Conservation (phyloP, 2,888 invertebrate genomes). For the Odontomyia ornata region DNA sequence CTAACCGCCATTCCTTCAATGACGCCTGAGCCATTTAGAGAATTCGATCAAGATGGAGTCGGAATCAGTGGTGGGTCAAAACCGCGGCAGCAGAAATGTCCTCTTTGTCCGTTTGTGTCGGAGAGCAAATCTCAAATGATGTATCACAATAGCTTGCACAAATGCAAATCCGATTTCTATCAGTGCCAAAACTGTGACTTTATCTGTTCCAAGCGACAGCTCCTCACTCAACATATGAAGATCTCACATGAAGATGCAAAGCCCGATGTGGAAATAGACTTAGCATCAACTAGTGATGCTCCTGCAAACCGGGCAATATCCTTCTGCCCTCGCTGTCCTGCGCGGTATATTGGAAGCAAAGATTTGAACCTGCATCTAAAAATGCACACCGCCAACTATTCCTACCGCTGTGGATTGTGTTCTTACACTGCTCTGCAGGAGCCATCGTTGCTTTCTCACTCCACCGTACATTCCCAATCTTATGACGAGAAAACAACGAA, state of each 20-base stretch:
- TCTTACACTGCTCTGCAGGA: slow-evolving; percentile 79
- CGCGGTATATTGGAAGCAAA: slow-evolving; percentile 79
- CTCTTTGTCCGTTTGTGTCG: slow-evolving; percentile 83
- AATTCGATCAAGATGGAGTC: neutral
- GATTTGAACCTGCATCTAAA: slow-evolving; percentile 78
- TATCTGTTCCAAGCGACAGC: slow-evolving; percentile 81
- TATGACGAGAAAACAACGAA: slow-evolving; percentile 81
- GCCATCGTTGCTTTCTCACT: slow-evolving; percentile 74
- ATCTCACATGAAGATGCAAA: slow-evolving; percentile 64
- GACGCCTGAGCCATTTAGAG: neutral
- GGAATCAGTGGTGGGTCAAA: slow-evolving; percentile 52
- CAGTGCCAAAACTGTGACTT: slow-evolving; percentile 85
- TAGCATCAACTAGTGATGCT: neutral
- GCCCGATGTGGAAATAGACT: slow-evolving; percentile 1
- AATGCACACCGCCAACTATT: slow-evolving; percentile 72
- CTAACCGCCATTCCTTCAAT: neutral
- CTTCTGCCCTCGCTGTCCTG: slow-evolving; percentile 85
- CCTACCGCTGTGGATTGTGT: slow-evolving; percentile 78
- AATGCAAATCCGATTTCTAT: slow-evolving; percentile 62
- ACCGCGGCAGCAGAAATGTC: slow-evolving; percentile 78
- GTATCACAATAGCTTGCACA: slow-evolving; percentile 87
- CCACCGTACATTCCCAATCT: slow-evolving; percentile 77
- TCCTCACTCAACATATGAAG: slow-evolving; percentile 84
- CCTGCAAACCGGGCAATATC: slow-evolving; percentile 63
- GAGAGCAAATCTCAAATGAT: slow-evolving; percentile 87